Evolutionary conservation across 2,797 vertebrate genomes (phyloP).

Genomic region (Phoxinus dragarum): DNA sequence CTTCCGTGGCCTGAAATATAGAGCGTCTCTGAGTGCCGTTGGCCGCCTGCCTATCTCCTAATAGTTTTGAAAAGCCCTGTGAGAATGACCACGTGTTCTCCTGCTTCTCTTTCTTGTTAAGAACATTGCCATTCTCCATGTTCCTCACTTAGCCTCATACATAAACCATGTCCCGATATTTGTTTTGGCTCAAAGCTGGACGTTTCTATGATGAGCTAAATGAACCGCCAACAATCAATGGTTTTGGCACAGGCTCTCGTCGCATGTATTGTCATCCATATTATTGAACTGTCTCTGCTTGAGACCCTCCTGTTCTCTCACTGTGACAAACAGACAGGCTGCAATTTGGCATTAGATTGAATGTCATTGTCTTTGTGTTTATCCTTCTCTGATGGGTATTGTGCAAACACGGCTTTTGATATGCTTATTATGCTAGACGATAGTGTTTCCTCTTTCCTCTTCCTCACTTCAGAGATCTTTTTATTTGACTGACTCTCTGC

Average conservation of each 20-base stretch:
- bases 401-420: conserved; percentile 52
- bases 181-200: conserved; percentile 37
- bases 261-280: conserved; percentile 59
- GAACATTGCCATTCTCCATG: neutral
- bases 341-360: conserved; percentile 59
- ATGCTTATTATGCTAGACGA: conserved; percentile 37
- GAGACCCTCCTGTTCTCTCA: conserved; percentile 52
- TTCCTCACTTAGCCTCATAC: conserved; percentile 26
- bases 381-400: conserved; percentile 45
- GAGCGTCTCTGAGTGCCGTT: neutral
- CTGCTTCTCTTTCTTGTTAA: neutral
- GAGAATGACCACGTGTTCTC: neutral
- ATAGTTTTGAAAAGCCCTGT: neutral
- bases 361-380: conserved; percentile 51
- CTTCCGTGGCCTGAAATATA: neutral
- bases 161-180: conserved; percentile 23
- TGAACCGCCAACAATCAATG: conserved; percentile 56
- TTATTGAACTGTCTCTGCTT: conserved; percentile 63
- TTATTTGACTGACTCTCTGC: neutral
- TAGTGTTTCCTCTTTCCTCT: conserved; percentile 7
- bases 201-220: conserved; percentile 53
- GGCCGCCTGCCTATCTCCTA: conserved; percentile 5
- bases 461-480: conserved; percentile 15
- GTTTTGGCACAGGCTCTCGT: conserved; percentile 55
- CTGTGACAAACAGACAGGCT: conserved; percentile 68